Percentiles rank a stretch among this genome's conserved stretches.
phyloP scores from a whole-genome alignment of 2,797 vertebrate species.

The Sebastes oblongus region DNA sequence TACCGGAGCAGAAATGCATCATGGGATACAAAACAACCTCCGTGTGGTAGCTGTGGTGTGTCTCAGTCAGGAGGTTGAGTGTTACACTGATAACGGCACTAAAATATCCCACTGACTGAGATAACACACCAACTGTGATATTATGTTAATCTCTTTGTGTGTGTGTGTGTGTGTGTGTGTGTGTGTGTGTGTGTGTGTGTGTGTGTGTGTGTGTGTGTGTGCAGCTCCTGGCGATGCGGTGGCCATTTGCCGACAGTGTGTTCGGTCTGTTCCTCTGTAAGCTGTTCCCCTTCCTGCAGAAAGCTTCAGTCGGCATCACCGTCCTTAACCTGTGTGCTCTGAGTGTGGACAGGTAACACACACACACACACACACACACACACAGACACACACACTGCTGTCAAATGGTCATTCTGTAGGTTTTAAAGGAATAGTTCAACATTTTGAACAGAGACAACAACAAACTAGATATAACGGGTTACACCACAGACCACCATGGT shows the following conservation, averaged over 20 bases:
- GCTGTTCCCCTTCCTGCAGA: conserved; percentile 94
- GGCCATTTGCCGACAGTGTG: conserved; percentile 86
- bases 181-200: not conserved
- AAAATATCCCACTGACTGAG: conserved; percentile 46
- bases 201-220: conserved; percentile 12
- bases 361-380: not conserved
- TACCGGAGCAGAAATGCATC: not conserved
- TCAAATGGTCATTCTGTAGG: too few relatives aligned
- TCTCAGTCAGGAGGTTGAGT: conserved; percentile 45
- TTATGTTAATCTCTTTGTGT: not conserved
- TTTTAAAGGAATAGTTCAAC: too few relatives aligned
- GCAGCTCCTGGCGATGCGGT: conserved; percentile 88
- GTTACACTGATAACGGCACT: conserved; percentile 49
- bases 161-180: conserved; percentile 10
- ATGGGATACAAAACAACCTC: not conserved
- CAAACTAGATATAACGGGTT: too few relatives aligned
- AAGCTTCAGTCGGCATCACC: conserved; percentile 95
- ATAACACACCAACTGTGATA: not conserved
- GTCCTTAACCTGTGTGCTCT: conserved; percentile 95
- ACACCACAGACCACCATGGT: too few relatives aligned
- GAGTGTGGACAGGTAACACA: conserved; percentile 92
- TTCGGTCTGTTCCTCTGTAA: conserved; percentile 92
- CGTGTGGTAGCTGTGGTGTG: not conserved
- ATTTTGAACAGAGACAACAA: too few relatives aligned
- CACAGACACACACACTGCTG: too few relatives aligned